Evolutionary conservation across 2,888 invertebrate species (phyloP).

Genomic region (Tetrapedia diversipes): DNA sequence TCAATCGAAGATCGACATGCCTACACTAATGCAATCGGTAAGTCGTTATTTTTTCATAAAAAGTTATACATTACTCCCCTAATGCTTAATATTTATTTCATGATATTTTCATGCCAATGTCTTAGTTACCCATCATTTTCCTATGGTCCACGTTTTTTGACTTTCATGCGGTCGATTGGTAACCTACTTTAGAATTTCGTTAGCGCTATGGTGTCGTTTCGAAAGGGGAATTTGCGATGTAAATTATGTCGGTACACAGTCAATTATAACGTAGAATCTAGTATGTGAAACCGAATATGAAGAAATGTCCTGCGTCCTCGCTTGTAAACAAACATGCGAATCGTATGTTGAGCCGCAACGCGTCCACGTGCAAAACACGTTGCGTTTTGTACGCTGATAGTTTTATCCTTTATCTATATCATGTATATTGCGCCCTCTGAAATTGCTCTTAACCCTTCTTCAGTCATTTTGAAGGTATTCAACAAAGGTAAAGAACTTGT

Average conservation of each 20-base stretch:
- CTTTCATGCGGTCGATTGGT: slow-evolving; percentile 48
- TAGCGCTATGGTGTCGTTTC: slow-evolving; percentile 15
- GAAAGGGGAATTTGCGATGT: slow-evolving; percentile 18
- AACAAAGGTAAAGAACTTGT: slow-evolving; percentile 5
- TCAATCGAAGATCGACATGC: slow-evolving; percentile 66
- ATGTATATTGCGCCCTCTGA: slow-evolving; percentile 41
- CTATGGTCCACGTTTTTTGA: slow-evolving; percentile 2
- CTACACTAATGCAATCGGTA: slow-evolving; percentile 77
- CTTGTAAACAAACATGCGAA: slow-evolving; percentile 62
- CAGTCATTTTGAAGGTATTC: neutral
- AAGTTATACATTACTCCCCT: neutral
- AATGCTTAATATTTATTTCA: neutral
- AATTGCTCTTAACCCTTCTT: slow-evolving; percentile 41
- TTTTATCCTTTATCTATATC: slow-evolving; percentile 46
- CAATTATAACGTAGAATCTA: slow-evolving; percentile 30
- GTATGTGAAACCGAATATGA: slow-evolving; percentile 33
- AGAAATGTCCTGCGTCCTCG: slow-evolving; percentile 57
- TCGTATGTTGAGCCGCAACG: slow-evolving; percentile 58
- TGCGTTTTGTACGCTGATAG: slow-evolving; percentile 57
- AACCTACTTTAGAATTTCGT: slow-evolving; percentile 51
- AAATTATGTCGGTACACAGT: slow-evolving; percentile 16
- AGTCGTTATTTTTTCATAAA: slow-evolving; percentile 36
- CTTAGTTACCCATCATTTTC: slow-evolving; percentile 23
- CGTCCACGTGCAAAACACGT: slow-evolving; percentile 68
- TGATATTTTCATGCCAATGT: neutral